Evolutionary conservation across 2,113 vertebrate genomes (phyloP).

Genomic region (Heliornis fulica): DNA sequence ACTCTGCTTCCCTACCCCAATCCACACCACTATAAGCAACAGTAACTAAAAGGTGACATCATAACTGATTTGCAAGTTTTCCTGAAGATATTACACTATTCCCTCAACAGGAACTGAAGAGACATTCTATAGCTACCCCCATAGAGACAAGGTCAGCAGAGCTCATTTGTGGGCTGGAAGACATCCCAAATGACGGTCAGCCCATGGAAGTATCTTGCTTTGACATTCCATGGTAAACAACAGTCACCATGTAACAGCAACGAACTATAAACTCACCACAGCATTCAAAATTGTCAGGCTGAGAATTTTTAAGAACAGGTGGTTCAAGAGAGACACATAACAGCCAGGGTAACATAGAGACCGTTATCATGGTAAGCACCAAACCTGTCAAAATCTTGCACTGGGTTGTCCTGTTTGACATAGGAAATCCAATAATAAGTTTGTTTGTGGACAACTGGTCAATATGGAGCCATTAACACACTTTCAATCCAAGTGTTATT

Average conservation of each 20-base stretch:
- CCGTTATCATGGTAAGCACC: rapidly evolving
- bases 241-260: background rate
- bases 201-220: background rate
- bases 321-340: background rate
- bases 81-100: background rate
- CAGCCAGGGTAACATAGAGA: background rate
- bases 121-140: too few species aligned
- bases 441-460: background rate
- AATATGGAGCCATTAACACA: background rate
- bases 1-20: background rate
- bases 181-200: background rate
- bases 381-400: background rate
- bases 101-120: background rate
- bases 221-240: background rate
- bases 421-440: background rate
- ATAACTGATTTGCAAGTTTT: background rate
- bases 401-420: background rate
- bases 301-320: background rate
- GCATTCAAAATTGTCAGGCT: background rate
- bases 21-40: background rate
- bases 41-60: background rate
- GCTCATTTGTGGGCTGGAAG: background rate
- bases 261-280: background rate
- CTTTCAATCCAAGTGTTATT: background rate
- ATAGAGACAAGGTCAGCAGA: background rate